A percentile compares a stretch with the other conserved stretches of the same genome.
These are phyloP conservation scores for Limnephilus rhombicus DNA, from an alignment of 2,888 invertebrate species.

Conservation along the genomic window DNA sequence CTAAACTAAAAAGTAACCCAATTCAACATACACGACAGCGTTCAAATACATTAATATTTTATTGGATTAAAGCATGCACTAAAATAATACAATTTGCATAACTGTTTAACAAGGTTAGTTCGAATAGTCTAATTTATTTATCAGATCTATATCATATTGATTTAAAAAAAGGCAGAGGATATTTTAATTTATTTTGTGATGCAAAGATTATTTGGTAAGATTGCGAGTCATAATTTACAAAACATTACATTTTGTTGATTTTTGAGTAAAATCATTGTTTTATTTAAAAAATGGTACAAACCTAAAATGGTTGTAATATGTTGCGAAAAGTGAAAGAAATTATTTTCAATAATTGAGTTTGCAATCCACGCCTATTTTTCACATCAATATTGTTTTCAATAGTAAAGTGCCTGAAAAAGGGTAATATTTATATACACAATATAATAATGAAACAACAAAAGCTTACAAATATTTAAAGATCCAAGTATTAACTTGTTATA, in stretches of 20 bases:
- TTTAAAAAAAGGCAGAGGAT: background rate
- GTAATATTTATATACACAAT: background rate
- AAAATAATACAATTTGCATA: background rate
- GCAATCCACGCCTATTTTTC: background rate
- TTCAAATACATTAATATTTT: background rate
- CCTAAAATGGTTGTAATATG: background rate
- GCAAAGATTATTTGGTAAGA: background rate
- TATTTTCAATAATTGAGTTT: background rate
- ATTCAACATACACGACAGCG: background rate
- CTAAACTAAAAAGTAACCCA: constrained; percentile 6
- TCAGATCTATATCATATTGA: background rate
- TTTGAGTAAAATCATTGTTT: background rate
- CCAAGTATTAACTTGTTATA: background rate
- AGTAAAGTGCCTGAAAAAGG: background rate
- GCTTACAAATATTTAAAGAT: background rate
- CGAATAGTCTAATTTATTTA: background rate
- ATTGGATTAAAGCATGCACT: background rate
- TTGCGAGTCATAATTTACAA: background rate
- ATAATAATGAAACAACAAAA: background rate
- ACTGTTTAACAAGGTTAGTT: background rate
- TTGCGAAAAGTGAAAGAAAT: background rate
- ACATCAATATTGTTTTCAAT: background rate
- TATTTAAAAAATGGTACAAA: background rate
- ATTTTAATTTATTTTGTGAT: background rate
- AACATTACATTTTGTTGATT: background rate